A percentile compares a stretch with the other conserved stretches of the same genome.
phyloP scores from a whole-genome alignment of 2,797 vertebrate species.

The Hydrophis major region DNA sequence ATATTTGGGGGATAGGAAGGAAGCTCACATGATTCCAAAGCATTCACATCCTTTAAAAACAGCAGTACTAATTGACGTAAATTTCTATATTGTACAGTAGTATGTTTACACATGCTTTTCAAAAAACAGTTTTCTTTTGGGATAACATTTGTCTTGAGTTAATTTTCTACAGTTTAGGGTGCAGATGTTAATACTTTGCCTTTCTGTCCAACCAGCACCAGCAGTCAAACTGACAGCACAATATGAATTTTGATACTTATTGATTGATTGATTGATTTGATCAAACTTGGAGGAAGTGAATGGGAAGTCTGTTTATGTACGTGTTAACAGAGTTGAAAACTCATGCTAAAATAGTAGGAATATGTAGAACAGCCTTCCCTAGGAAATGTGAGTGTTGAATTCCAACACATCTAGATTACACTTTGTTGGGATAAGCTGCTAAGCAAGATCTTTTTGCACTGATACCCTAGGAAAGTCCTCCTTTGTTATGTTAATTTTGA shows the following conservation, averaged over 20 bases:
- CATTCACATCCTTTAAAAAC: background rate
- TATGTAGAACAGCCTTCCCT: background rate
- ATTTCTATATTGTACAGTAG: background rate
- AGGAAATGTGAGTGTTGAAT: background rate
- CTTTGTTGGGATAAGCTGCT: background rate
- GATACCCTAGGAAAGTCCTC: constrained; percentile 10
- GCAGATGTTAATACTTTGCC: background rate
- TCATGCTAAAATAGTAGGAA: background rate
- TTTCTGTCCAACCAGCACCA: background rate
- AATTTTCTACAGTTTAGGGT: background rate
- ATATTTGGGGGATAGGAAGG: background rate
- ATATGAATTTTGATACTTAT: background rate
- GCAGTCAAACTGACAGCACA: background rate
- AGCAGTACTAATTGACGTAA: background rate
- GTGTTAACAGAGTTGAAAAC: background rate
- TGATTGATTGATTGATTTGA: background rate
- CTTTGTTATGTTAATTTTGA: background rate
- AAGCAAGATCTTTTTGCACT: constrained; percentile 29
- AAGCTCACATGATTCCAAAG: background rate
- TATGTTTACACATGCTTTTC: constrained; percentile 16
- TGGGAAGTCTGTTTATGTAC: constrained; percentile 5
- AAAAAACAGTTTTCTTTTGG: constrained; percentile 13
- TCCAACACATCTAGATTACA: background rate
- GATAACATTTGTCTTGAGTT: constrained; percentile 16
- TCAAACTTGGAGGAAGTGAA: constrained; percentile 8